phyloP scores from a whole-genome alignment of 2,888 invertebrate genomes.

The Himalopsyche anomala region DNA sequence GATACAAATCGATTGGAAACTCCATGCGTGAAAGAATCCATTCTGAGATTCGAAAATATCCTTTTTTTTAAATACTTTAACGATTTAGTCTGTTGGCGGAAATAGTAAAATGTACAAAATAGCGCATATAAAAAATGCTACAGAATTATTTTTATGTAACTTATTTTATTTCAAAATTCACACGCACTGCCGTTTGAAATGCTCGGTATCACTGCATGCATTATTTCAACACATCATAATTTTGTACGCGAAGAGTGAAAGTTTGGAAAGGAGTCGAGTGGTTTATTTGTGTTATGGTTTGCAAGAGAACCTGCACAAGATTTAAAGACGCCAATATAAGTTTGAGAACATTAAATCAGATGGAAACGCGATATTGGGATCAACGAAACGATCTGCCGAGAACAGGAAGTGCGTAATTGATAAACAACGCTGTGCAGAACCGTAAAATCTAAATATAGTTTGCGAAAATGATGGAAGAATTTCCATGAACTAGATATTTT shows the following conservation, averaged over 20 bases:
- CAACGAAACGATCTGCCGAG: not conserved
- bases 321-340: not conserved
- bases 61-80: no score
- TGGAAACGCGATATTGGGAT: constrained; percentile 36
- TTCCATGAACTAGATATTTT: no score
- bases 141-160: no score
- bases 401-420: constrained; percentile 30
- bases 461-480: constrained; percentile 1
- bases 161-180: not conserved
- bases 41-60: no score
- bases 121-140: no score
- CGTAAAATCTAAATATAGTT: not conserved
- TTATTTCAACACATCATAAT: constrained; percentile 3
- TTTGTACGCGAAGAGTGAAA: not conserved
- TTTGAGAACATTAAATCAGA: constrained; percentile 1
- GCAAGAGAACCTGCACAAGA: not conserved
- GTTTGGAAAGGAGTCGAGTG: constrained; percentile 10
- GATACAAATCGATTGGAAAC: no score
- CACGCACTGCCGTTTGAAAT: not conserved
- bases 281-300: not conserved
- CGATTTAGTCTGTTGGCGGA: no score
- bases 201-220: not conserved
- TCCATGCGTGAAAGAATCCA: no score
- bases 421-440: not conserved
- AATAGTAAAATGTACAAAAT: no score